These are phyloP conservation scores for Seriola quinqueradiata DNA, from an alignment of 2,113 vertebrate species.

Conservation along the genomic window DNA sequence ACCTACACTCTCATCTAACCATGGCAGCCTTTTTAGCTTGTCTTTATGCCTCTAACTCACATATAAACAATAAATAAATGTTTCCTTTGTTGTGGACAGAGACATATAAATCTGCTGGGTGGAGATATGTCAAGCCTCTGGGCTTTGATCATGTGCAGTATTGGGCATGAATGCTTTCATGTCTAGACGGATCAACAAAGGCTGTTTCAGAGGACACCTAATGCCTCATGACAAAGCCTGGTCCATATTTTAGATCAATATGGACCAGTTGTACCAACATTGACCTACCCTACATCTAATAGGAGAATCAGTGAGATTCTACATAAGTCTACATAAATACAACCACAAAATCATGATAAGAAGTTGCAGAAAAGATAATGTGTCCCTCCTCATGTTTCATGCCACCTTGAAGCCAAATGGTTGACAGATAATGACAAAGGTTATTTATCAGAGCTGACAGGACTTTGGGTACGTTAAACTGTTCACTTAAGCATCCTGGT, in stretches of 20 bases:
- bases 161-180: constrained; percentile 35
- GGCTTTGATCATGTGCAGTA: constrained; percentile 56
- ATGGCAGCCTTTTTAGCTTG: not conserved
- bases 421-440: too few relatives aligned
- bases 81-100: not conserved
- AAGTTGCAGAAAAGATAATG: too few relatives aligned
- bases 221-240: constrained; percentile 15
- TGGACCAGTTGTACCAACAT: too few relatives aligned
- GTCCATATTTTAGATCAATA: constrained; percentile 11
- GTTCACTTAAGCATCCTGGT: not conserved
- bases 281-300: too few relatives aligned
- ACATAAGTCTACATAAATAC: too few relatives aligned
- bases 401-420: too few relatives aligned
- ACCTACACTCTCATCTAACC: not conserved
- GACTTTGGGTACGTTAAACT: not conserved
- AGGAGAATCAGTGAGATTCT: too few relatives aligned
- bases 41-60: too few relatives aligned
- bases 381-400: too few relatives aligned
- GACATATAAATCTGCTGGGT: constrained; percentile 1
- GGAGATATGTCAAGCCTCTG: constrained; percentile 15
- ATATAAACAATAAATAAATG: not conserved
- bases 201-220: not conserved
- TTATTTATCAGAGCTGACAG: too few relatives aligned
- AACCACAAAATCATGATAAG: too few relatives aligned
- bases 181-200: constrained; percentile 23